Evolutionary conservation across 2,797 vertebrate genomes (phyloP), one percentile per base, ranked within the genome.

Genomic region (Coilia nasus): DNA sequence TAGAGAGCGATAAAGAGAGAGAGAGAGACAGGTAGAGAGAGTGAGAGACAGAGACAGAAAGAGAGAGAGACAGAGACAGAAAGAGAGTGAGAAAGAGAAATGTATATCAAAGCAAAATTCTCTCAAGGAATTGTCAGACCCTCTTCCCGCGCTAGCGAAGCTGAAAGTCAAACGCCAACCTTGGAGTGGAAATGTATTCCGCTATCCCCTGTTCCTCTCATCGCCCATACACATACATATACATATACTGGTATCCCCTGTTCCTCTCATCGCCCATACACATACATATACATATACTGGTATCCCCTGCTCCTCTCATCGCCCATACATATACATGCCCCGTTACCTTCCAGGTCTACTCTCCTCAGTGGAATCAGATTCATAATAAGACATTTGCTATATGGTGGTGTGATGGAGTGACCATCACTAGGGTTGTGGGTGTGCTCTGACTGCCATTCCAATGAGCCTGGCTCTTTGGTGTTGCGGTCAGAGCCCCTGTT

Each of bases 31-130:
- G 23, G 35, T 35, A 62, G 11, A 47, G n/a, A 84, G 23, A 57
- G 71, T 84, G 81, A 87, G 80, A 46, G 10, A 47, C 14, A 17
- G 35, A 54, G 71, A 57, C 2, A 62, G 87, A 71, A 62, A 81
- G 71, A 83, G 75, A 57, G 83, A 84, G 86, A 85, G 81, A 83
- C 11, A 46, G 81, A 71, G 59, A 80, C 83, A 86, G 59, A 84
- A 82, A 84, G 90, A 88, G 86, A 88, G 87, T 87, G 46, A 86
- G 89, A 86, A 90, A 90, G 86, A 92, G 91, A 89, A 90, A 90
- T 84, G 60, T 81, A 71, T 75, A 75, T 75, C 23, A 64, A 64
- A 64, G 67, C 1, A 31, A 6, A 41, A 17, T 15, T 75, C 67
- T 75, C 28, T 75, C 28, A 75, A 75, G 64, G 85, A 89, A 84